A percentile compares a stretch with the other conserved stretches of the same genome.
Conservation (phyloP, 2,888 invertebrate genomes). For the Idaea biselata region DNA sequence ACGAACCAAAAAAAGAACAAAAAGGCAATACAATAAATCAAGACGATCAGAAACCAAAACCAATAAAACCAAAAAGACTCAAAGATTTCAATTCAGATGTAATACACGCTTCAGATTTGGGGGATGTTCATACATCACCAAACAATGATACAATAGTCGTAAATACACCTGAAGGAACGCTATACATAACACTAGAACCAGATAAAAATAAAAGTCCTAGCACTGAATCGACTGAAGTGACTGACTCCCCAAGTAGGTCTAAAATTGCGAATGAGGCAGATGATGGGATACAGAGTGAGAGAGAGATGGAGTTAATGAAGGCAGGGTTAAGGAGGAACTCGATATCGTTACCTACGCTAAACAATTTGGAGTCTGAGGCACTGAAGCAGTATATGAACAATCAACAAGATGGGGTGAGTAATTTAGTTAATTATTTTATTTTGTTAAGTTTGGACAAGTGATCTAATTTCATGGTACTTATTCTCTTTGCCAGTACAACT, state of each 20-base stretch:
- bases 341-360: conserved; percentile 87
- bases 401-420: conserved; percentile 60
- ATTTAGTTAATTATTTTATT: neutral
- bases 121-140: conserved; percentile 58
- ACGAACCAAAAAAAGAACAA: conserved; percentile 25
- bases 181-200: conserved; percentile 71
- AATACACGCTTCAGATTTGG: conserved; percentile 61
- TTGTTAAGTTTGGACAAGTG: conserved; percentile 6
- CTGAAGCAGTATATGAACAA: conserved; percentile 64
- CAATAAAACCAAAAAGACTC: conserved; percentile 25
- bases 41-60: conserved; percentile 1
- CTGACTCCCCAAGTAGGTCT: conserved; percentile 49
- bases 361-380: conserved; percentile 83
- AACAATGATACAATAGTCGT: conserved; percentile 72
- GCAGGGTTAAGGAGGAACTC: conserved; percentile 83
- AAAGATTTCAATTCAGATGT: conserved; percentile 13
- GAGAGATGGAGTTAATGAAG: conserved; percentile 48
- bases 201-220: conserved; percentile 45
- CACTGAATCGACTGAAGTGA: conserved; percentile 48
- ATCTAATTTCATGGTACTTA: too few species aligned
- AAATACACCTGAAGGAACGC: conserved; percentile 70
- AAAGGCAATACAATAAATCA: conserved; percentile 17
- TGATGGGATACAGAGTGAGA: conserved; percentile 54
- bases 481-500: too few species aligned
- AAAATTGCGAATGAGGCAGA: conserved; percentile 57